phyloP scores from a whole-genome alignment of 2,113 vertebrate species.

The Leiothrix lutea region DNA sequence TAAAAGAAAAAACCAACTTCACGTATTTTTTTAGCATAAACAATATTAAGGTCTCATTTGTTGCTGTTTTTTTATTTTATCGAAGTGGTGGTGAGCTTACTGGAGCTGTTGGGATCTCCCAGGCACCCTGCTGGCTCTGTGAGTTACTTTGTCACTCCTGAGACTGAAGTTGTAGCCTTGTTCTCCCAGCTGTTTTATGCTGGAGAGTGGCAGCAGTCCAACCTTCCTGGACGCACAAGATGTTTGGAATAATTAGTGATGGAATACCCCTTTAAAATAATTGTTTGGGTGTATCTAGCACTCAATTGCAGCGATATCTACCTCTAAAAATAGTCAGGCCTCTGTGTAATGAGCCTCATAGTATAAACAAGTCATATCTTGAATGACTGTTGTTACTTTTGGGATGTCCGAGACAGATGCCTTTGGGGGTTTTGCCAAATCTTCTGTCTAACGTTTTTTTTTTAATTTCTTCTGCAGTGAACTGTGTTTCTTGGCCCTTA shows the following conservation, averaged over 20 bases:
- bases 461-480: neutral
- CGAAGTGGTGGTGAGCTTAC: neutral
- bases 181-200: neutral
- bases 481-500: neutral
- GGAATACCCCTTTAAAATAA: conserved; percentile 37
- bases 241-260: conserved; percentile 62
- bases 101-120: neutral
- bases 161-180: accelerated
- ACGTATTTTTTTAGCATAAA: neutral
- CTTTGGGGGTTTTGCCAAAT: neutral
- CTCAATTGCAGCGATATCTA: neutral
- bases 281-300: conserved; percentile 47
- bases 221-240: neutral
- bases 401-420: neutral
- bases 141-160: neutral
- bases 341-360: neutral
- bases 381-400: conserved; percentile 26
- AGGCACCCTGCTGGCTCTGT: neutral
- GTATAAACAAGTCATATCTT: conserved; percentile 5
- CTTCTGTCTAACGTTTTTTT: neutral
- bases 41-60: neutral
- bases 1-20: neutral
- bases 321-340: conserved; percentile 37
- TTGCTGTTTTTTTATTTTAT: neutral
- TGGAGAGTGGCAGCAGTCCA: conserved; percentile 5